Evolutionary conservation across 2,113 vertebrate genomes (phyloP), one percentile per base, ranked within the genome.

Genomic region (Poecilia latipinna): DNA sequence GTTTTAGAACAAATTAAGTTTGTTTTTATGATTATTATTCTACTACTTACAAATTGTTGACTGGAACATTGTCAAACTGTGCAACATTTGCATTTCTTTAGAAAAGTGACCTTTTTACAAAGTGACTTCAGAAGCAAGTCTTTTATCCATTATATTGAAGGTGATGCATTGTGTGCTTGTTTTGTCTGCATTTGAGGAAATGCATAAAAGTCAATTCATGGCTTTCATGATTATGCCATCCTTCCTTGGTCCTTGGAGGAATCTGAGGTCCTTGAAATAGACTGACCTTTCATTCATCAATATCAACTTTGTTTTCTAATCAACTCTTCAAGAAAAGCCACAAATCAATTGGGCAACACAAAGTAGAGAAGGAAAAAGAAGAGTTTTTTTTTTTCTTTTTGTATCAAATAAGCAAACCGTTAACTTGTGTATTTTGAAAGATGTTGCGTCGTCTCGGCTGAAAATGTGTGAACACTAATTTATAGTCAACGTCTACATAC

Each of bases 161-260:
- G 66, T 70, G 73, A 74, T 68, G 29, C 68, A 74, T 77, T 37
- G 26, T 60, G 73, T 70, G 63, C 66, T 42, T 35, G 69, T 73
- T 70, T 65, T 54, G 69, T 39, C 61, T 63, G 57, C 37, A 24
- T 61, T 51, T 35, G 44, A 70, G 28, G 15, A 78, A 81, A 82
- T 74, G 44, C 68, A 72, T 77, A 63, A 64, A 88, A 89, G 86
- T 88, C 87, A 86, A 81, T 88, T 54, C 37, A 39, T 13, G 28
- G 65, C 66, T 72, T 80, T 86, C 88, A 77, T 68, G 37, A 67
- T 68, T n/a, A 78, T 57, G 35, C 61, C 76, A 71, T 80, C 72
- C 70, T 80, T 77, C 15, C 37, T 66, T 31, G 60, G 68, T 61
- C 74, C 33, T 67, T 60, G 51, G 64, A 84, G 77, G 70, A 84